Percentiles rank a stretch among this genome's conserved stretches.
These are phyloP conservation scores for Portevinia maculata DNA, from an alignment of 2,888 invertebrate genomes.

Conservation along the genomic window DNA sequence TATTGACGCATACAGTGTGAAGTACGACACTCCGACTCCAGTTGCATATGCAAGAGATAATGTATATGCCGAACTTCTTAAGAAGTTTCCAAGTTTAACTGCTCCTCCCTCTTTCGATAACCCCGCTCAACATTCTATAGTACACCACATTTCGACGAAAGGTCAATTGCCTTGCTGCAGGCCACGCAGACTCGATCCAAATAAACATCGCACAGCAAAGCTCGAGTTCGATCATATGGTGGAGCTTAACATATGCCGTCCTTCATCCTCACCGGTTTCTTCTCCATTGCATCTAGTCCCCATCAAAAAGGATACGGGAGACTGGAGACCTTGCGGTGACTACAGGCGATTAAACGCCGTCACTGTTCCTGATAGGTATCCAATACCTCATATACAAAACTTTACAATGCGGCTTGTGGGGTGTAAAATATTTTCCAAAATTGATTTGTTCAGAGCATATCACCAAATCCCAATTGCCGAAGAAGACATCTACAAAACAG, in stretches of 20 bases:
- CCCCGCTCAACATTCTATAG: constrained; percentile 15
- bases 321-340: no score
- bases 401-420: no score
- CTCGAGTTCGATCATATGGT: constrained; percentile 17
- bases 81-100: constrained; percentile 11
- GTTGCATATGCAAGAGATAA: not conserved
- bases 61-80: constrained; percentile 11
- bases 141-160: constrained; percentile 6
- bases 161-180: constrained; percentile 22
- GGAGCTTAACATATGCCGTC: constrained; percentile 11
- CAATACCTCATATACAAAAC: no score
- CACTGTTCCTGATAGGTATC: no score
- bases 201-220: constrained; percentile 23
- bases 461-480: no score
- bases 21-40: constrained; percentile 10
- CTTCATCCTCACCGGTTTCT: not conserved
- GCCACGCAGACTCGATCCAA: constrained; percentile 15
- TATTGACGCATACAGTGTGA: constrained; percentile 7
- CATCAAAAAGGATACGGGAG: no score
- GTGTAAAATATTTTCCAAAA: no score
- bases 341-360: no score
- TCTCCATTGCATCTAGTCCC: no score
- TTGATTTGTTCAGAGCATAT: no score
- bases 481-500: no score
- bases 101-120: constrained; percentile 12